Evolutionary conservation across 2,113 vertebrate species (phyloP).

Genomic region (Amphiprion percula): DNA sequence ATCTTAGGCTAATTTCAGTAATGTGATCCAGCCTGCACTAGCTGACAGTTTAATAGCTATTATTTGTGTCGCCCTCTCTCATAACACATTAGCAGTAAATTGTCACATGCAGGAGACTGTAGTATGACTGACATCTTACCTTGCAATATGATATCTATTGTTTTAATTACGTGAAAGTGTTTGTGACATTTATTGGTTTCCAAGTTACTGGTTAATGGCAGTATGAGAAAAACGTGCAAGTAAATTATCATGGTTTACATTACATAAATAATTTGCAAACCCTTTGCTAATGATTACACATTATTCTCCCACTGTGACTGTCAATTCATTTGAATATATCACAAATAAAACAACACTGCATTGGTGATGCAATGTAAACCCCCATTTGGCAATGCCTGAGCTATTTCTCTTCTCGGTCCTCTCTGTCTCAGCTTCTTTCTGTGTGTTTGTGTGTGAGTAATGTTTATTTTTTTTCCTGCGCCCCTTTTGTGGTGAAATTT

Average conservation of each 20-base stretch:
- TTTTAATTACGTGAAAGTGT: conserved; percentile 98
- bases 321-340: conserved; percentile 75
- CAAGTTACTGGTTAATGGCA: conserved; percentile 90
- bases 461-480: conserved; percentile 45
- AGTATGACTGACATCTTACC: conserved; percentile 91
- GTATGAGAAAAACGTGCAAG: conserved; percentile 65
- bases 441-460: neutral
- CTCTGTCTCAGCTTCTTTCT: conserved; percentile 25
- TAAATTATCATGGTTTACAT: conserved; percentile 81
- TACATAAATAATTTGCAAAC: conserved; percentile 83
- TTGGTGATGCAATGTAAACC: conserved; percentile 54
- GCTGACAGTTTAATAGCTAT: conserved; percentile 92
- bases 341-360: conserved; percentile 68
- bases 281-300: conserved; percentile 78
- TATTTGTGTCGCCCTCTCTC: conserved; percentile 94
- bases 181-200: conserved; percentile 93
- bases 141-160: conserved; percentile 94
- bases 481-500: conserved; percentile 36
- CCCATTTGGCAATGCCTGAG: conserved; percentile 43
- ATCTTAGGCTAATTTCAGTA: conserved; percentile 92
- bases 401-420: conserved; percentile 4
- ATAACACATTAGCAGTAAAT: conserved; percentile 91
- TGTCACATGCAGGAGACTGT: conserved; percentile 86
- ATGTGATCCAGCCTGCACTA: conserved; percentile 90
- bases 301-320: conserved; percentile 69